phyloP scores from a whole-genome alignment of 2,797 vertebrate genomes.

The Trichosurus vulpecula region DNA sequence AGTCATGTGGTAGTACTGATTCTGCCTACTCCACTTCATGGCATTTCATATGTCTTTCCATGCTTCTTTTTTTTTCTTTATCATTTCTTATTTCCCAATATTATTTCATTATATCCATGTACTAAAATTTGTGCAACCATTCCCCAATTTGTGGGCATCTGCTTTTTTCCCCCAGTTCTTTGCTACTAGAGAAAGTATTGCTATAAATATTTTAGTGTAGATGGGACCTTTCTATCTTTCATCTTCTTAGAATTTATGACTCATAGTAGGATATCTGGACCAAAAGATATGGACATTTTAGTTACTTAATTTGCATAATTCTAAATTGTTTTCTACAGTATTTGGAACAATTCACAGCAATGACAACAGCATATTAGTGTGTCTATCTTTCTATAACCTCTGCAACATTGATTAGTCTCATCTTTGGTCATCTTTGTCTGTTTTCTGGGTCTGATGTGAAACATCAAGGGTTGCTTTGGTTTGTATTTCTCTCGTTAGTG shows the following conservation, averaged over 20 bases:
- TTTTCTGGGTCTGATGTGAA: neutral
- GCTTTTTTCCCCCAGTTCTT: neutral
- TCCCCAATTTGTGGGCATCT: neutral
- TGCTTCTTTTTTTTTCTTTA: neutral
- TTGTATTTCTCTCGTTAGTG: neutral
- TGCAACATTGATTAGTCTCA: neutral
- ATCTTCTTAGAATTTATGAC: neutral
- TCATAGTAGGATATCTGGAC: neutral
- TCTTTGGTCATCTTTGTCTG: neutral
- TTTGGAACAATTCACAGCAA: neutral
- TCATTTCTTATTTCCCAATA: neutral
- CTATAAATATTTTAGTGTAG: neutral
- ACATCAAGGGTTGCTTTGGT: neutral
- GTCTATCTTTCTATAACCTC: neutral
- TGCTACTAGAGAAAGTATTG: neutral
- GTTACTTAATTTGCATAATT: neutral
- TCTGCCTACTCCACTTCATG: neutral
- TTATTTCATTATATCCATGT: neutral
- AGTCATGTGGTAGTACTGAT: neutral
- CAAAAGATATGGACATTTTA: neutral
- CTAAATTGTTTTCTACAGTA: neutral
- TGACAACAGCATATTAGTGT: neutral
- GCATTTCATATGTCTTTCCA: neutral
- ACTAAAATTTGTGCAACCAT: neutral
- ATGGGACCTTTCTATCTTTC: neutral